A percentile compares a stretch with the other conserved stretches of the same genome.
Evolutionary conservation across 1,140 invertebrate genomes (phyloP).

Genomic region (Eupristina koningsbergeri): DNA sequence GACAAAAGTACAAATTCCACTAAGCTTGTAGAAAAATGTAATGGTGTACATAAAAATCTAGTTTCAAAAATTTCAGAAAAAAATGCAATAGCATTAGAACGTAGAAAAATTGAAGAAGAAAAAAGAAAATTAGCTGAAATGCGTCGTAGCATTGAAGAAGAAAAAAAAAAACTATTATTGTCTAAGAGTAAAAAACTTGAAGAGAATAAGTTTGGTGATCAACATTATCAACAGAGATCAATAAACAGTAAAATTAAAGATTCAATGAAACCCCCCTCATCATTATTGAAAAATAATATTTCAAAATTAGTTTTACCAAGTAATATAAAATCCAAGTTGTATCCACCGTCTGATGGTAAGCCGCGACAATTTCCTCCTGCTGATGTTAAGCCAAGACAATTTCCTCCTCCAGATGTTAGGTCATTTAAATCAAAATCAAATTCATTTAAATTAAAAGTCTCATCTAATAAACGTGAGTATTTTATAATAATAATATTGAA

Average conservation of each 20-base stretch:
- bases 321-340: conserved; percentile 60
- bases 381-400: conserved; percentile 53
- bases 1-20: conserved; percentile 41
- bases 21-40: conserved; percentile 58
- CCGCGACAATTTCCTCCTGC: conserved; percentile 68
- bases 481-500: conserved; percentile 12
- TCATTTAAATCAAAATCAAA: conserved; percentile 54
- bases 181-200: conserved; percentile 56
- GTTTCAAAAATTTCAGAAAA: conserved; percentile 53
- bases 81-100: conserved; percentile 63
- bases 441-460: conserved; percentile 51
- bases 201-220: conserved; percentile 37
- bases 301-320: conserved; percentile 51
- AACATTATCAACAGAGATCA: background rate
- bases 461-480: conserved; percentile 65
- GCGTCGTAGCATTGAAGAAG: conserved; percentile 70
- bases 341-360: conserved; percentile 62
- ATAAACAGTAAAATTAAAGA: conserved; percentile 53
- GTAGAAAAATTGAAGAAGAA: conserved; percentile 68
- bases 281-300: conserved; percentile 38
- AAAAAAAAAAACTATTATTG: conserved; percentile 68
- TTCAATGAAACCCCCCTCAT: conserved; percentile 37
- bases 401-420: conserved; percentile 63
- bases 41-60: conserved; percentile 48
- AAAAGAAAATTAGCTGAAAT: conserved; percentile 71